Evolutionary conservation across 2,113 vertebrate genomes (phyloP), one percentile per base, ranked within the genome.

Genomic region (Podarcis raffonei): DNA sequence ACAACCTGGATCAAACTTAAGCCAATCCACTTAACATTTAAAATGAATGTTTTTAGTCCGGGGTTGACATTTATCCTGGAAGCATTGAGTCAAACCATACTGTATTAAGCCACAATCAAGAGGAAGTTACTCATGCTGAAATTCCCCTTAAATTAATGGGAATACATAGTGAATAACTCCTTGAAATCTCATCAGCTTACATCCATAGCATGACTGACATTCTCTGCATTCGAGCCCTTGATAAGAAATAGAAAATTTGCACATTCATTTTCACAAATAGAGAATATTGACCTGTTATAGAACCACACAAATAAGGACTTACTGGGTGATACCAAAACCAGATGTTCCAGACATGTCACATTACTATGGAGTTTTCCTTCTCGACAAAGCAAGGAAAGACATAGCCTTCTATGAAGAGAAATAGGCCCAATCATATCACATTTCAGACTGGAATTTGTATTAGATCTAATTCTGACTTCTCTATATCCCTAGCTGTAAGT

Each of bases 1-100:
- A 79, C 81, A 25, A 85, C n/a, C 32, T 89, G 91, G 30, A 79
- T 90, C 27, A 86, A 93, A 88, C 16, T 87, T 91, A 90, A 91
- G 71, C 20, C 90, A 90, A 87, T 86, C 79, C 0, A 2, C 91
- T 80, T 91, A 69, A 93, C 86, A 62, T 84, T 92, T 91, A 80
- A 57, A 39, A 87, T 76, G 6, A 90, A 2, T 35, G 35, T 23
- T 84, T n/a, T 87, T 71, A 42, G 90, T 53, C 7, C 13, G 74
- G 84, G 32, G 66, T 22, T 89, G 35, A 93, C 32, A 83, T 90
- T 88, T 83, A 77, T 68, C 90, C 82, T 83, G 42, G 86, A 81
- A 91, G 89, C 53, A 86, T 62, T 87, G 76, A 93, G 91, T 11
- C 6, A 25, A 13, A 62, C 0, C 13, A 87, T 89, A 37, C 89